Percentiles rank a stretch among this genome's conserved stretches.
Evolutionary conservation across 2,797 vertebrate species (phyloP).

Genomic region (Semaprochilodus insignis): DNA sequence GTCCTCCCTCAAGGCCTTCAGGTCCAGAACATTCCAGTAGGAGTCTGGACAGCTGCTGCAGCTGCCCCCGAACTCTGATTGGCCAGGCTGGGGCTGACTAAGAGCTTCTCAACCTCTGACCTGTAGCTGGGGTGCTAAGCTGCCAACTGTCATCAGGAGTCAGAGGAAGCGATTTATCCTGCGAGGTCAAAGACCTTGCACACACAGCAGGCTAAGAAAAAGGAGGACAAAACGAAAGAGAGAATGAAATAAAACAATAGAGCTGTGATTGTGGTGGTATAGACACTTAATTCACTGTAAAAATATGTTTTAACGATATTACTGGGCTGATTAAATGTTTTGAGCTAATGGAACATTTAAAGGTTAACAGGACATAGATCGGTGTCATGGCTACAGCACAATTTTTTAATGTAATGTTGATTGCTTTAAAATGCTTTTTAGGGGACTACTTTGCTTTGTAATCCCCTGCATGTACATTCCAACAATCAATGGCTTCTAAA

Average conservation of each 20-base stretch:
- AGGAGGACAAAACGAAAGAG: neutral
- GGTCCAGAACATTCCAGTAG: conserved; percentile 33
- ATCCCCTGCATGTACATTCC: no score
- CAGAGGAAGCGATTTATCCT: conserved; percentile 66
- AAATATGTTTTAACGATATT: neutral
- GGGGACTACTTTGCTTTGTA: no score
- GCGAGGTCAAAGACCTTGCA: conserved; percentile 55
- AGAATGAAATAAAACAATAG: neutral
- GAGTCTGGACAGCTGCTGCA: conserved; percentile 57
- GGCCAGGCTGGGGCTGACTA: conserved; percentile 21
- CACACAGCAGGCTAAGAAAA: conserved; percentile 44
- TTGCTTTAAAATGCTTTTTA: no score
- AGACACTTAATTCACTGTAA: neutral
- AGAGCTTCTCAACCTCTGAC: conserved; percentile 53
- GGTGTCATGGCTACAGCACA: no score
- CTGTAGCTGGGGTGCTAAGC: conserved; percentile 58
- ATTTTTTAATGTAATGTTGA: no score
- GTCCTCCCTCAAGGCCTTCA: conserved; percentile 14
- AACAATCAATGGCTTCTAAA: no score
- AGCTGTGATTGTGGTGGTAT: neutral
- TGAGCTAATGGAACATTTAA: no score
- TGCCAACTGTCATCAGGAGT: conserved; percentile 67
- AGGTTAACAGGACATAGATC: no score
- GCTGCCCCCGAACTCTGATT: conserved; percentile 45
- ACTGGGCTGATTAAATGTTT: no score